A percentile compares a stretch with the other conserved stretches of the same genome.
Conservation (phyloP, 1,140 invertebrate genomes). For the Brachionus rotundiformis region DNA sequence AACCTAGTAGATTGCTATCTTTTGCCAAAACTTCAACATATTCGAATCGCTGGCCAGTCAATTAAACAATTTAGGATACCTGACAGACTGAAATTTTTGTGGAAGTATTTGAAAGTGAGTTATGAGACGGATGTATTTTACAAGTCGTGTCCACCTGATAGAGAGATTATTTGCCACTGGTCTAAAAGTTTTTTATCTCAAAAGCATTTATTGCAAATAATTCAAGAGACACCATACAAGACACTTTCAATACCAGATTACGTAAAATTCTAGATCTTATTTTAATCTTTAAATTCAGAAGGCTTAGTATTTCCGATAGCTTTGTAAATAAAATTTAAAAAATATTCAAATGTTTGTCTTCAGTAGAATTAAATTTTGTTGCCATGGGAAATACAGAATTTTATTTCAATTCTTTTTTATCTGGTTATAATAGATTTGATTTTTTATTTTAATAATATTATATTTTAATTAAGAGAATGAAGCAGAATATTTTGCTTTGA, state of each 20-base stretch:
- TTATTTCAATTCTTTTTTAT: background rate
- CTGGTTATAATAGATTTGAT: background rate
- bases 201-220: slow-evolving; percentile 44
- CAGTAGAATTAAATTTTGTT: background rate
- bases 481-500: background rate
- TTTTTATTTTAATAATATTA: too few species aligned
- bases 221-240: slow-evolving; percentile 36
- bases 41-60: slow-evolving; percentile 67
- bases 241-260: slow-evolving; percentile 31
- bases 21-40: slow-evolving; percentile 69
- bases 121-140: slow-evolving; percentile 68
- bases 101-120: slow-evolving; percentile 69
- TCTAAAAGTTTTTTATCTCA: slow-evolving; percentile 48
- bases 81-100: slow-evolving; percentile 65
- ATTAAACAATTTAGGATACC: slow-evolving; percentile 69
- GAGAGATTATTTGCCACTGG: slow-evolving; percentile 70
- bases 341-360: background rate
- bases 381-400: background rate
- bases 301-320: background rate
- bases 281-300: too few species aligned
- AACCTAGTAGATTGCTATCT: slow-evolving; percentile 68
- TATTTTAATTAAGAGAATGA: background rate
- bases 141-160: slow-evolving; percentile 70
- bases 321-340: slow-evolving; percentile 36
- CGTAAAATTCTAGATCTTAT: background rate